A percentile compares a stretch with the other conserved stretches of the same genome.
Conservation (phyloP, 2,888 invertebrate genomes). For the Andrena chrysosceles region DNA sequence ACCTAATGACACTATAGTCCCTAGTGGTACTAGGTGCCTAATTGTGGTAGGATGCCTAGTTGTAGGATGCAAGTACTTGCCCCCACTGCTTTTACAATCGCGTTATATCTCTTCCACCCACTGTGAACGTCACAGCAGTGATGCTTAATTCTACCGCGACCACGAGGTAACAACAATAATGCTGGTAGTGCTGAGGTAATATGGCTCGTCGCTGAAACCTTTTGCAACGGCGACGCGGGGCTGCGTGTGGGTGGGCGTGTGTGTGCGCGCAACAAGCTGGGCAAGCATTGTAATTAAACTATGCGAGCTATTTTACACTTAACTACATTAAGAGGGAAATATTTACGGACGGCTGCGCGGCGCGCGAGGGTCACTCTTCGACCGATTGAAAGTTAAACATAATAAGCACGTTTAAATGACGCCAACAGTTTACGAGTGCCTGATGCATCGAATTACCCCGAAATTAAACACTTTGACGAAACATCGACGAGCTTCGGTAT, state of each 20-base stretch:
- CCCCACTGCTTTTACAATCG: not conserved
- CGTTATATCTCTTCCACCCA: not conserved
- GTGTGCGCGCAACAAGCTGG: slow-evolving; percentile 23
- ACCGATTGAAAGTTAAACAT: slow-evolving; percentile 32
- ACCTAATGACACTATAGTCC: too few species aligned
- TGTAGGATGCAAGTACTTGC: not conserved
- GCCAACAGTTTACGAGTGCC: slow-evolving; percentile 9
- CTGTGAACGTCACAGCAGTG: not conserved
- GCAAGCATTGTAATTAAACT: slow-evolving; percentile 47
- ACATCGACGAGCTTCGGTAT: slow-evolving; percentile 1
- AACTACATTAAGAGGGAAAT: slow-evolving; percentile 42
- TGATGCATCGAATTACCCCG: not conserved
- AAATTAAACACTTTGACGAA: slow-evolving; percentile 20
- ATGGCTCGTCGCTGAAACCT: not conserved
- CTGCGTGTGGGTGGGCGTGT: slow-evolving; percentile 8
- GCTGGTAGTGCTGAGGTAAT: not conserved
- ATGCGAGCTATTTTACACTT: slow-evolving; percentile 54
- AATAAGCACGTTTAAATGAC: slow-evolving; percentile 9
- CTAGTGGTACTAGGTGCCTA: too few species aligned
- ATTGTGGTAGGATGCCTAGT: too few species aligned
- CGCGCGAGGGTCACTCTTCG: slow-evolving; percentile 21
- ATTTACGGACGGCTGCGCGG: slow-evolving; percentile 21
- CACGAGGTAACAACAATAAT: not conserved
- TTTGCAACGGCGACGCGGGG: not conserved
- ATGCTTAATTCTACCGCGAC: not conserved